Evolutionary conservation across 2,113 vertebrate genomes (phyloP).

Genomic region (Cyanistes caeruleus): DNA sequence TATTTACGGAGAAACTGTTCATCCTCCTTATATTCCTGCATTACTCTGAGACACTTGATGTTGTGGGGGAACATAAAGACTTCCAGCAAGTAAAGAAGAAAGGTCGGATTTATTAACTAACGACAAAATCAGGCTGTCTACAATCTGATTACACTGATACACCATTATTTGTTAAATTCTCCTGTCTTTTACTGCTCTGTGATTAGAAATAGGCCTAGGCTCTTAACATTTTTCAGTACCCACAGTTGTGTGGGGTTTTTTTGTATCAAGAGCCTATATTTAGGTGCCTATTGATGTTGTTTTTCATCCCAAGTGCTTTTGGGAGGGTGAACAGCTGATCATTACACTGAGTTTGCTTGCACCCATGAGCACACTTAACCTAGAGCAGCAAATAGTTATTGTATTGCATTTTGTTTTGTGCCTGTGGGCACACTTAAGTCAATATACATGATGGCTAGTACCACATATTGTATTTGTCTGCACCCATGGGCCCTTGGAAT

Average conservation of each 20-base stretch:
- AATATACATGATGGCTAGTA: conserved; percentile 43
- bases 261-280: conserved; percentile 60
- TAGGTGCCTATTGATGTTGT: conserved; percentile 42
- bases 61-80: neutral
- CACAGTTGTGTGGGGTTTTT: neutral
- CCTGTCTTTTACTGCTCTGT: neutral
- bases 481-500: conserved; percentile 67
- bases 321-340: conserved; percentile 65
- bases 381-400: conserved; percentile 77
- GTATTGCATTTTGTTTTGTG: conserved; percentile 58
- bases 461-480: conserved; percentile 49
- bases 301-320: conserved; percentile 55
- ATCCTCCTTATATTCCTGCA: neutral
- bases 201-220: neutral
- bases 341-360: conserved; percentile 58
- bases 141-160: neutral
- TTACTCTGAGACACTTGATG: neutral
- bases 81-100: neutral
- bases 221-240: neutral
- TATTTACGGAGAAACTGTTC: neutral
- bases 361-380: conserved; percentile 77
- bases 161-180: neutral
- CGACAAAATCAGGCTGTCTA: neutral
- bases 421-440: conserved; percentile 73
- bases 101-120: neutral